Conservation (phyloP, 2,888 invertebrate genomes). For the Coronaproctus castanopsis region DNA sequence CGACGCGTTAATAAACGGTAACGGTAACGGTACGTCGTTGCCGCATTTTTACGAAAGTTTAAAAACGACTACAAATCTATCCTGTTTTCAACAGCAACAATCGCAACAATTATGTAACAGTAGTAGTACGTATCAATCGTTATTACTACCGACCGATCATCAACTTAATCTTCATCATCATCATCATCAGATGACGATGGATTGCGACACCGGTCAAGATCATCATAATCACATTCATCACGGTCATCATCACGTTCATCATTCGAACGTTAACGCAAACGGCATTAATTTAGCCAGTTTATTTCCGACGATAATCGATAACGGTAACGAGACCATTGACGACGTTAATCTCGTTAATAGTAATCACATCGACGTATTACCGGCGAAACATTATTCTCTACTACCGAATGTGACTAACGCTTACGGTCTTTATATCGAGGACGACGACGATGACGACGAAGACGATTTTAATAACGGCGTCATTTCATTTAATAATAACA, state of each 20-base stretch:
- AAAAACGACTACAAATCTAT: constrained; percentile 35
- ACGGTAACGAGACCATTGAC: constrained; percentile 22
- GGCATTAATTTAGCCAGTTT: background rate
- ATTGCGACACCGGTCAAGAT: constrained; percentile 48
- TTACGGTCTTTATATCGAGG: constrained; percentile 53
- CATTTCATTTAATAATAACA: no score
- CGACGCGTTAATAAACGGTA: constrained; percentile 37
- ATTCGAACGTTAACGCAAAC: background rate
- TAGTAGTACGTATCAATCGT: constrained; percentile 35
- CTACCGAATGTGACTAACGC: constrained; percentile 56
- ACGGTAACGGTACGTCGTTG: constrained; percentile 37
- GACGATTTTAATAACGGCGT: constrained; percentile 29
- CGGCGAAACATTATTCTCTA: constrained; percentile 55
- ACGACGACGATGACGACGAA: constrained; percentile 37
- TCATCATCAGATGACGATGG: constrained; percentile 5
- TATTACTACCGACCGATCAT: constrained; percentile 48
- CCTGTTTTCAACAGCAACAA: constrained; percentile 29
- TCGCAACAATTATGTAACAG: constrained; percentile 1
- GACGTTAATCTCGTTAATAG: constrained; percentile 24
- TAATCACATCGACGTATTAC: constrained; percentile 25
- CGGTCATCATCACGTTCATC: constrained; percentile 1
- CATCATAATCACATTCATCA: constrained; percentile 22
- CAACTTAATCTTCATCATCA: no score
- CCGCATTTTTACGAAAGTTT: constrained; percentile 78
- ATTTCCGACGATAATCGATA: constrained; percentile 4